Base-by-base conservation (phyloP, 1,140 invertebrate species). In the Lepidurus couesii region DNA sequence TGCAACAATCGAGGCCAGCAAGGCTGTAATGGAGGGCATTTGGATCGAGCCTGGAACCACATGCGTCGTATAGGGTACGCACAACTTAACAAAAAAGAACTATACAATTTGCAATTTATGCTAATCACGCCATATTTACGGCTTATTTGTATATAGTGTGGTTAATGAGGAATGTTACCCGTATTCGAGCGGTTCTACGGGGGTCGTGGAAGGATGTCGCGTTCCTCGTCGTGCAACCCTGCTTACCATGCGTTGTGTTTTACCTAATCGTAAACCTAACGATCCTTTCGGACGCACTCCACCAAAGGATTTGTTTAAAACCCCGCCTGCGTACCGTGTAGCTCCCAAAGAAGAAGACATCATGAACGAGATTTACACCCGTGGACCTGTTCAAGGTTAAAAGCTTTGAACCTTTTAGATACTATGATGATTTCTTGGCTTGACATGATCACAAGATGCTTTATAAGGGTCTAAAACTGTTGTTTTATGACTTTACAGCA, bases 321-420 rank as follows among this genome's bases (percentile, higher is more conserved):
- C 93, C 8, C 93, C 93, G 0, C 95, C 95, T 0, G 92, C 94
- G 9, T 95, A 96, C 86, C 89, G 91, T 80, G 86, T 97, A 16
- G 88, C 88, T 44, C 89, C 89, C 74, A 91, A 92, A 82, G 83
- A 87, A 82, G 88, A 89, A 80, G 88, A 89, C 11, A 94, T 95
- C 83, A 97, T 98, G 79, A 96, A 95, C 93, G 89, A 92, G 80
- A 96, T 98, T 74, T 87, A 91, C 83, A 90, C 89, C 26, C 96
- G 94, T 74, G 96, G 96, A 79, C 95, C 96, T n/a, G 94, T 97
- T 0, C 96, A 97, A 91, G 93, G 93, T 95, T 87, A 83, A 75
- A 26, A 42, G 53, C 21, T n/a, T n/a, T 26, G 1, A 80, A 11
- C 42, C 76, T 34, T 47, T 65, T 65, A n/a, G 53, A 10, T 65